Evolutionary conservation across 2,888 invertebrate species (phyloP).

Genomic region (Bhutanitis thaidina): DNA sequence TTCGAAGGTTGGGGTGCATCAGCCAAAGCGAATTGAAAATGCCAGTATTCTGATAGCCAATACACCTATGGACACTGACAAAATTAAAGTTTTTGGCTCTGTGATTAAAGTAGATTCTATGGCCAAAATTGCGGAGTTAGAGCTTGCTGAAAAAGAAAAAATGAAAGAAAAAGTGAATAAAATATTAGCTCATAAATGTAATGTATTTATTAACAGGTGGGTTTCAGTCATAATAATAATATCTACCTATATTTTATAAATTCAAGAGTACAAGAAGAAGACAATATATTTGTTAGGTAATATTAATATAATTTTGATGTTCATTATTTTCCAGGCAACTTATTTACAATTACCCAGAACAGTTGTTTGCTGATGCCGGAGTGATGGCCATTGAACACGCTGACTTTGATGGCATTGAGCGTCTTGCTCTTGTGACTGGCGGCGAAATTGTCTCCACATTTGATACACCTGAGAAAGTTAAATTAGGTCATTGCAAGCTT

Average conservation of each 20-base stretch:
- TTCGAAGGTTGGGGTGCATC: slow-evolving; percentile 92
- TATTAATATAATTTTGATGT: not conserved
- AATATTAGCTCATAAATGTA: slow-evolving; percentile 95
- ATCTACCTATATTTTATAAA: too few species aligned
- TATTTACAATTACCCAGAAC: slow-evolving; percentile 99
- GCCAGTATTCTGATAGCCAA: slow-evolving; percentile 98
- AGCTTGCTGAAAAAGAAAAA: slow-evolving; percentile 98
- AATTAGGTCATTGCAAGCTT: slow-evolving; percentile 94
- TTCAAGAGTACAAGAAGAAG: too few species aligned
- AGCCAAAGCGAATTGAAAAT: slow-evolving; percentile 96
- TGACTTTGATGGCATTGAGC: slow-evolving; percentile 99
- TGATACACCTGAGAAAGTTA: slow-evolving; percentile 94
- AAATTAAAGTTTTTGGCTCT: slow-evolving; percentile 99
- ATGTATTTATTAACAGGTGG: slow-evolving; percentile 97
- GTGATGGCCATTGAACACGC: slow-evolving; percentile 99
- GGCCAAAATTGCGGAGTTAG: slow-evolving; percentile 97
- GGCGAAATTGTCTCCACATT: slow-evolving; percentile 99
- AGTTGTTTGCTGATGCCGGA: slow-evolving; percentile 98
- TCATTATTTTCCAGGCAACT: slow-evolving; percentile 84
- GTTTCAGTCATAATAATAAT: slow-evolving; percentile 5
- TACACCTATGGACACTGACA: slow-evolving; percentile 99
- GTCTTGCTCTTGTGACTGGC: slow-evolving; percentile 97
- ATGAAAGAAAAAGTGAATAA: slow-evolving; percentile 99
- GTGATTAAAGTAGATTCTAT: slow-evolving; percentile 95
- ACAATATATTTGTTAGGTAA: too few species aligned